Percentiles rank a stretch among this genome's conserved stretches.
These are phyloP conservation scores for Stylophora pistillata DNA, from an alignment of 64 coral and sea anemone species.

Conservation along the genomic window DNA sequence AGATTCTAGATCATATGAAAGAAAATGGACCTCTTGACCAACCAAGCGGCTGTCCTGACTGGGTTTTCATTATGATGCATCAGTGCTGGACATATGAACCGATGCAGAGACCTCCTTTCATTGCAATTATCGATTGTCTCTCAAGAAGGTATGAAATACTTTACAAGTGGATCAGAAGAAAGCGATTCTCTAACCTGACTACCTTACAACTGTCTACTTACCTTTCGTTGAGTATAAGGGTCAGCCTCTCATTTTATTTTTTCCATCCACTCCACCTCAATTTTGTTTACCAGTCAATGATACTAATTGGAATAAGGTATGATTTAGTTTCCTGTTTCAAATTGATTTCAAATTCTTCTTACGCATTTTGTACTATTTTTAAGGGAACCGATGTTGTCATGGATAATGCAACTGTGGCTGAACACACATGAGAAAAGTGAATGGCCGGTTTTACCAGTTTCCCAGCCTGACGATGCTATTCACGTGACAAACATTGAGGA, in stretches of 20 bases:
- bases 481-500: background rate
- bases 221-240: no score
- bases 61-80: conserved; percentile 46
- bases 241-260: no score
- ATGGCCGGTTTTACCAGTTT: background rate
- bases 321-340: no score
- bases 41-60: conserved; percentile 36
- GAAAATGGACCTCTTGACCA: background rate
- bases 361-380: background rate
- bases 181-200: no score
- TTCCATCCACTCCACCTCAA: no score
- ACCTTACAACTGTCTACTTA: no score
- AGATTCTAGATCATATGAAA: conserved; percentile 24
- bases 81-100: conserved; percentile 56
- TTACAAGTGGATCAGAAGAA: background rate
- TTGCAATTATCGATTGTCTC: conserved; percentile 34
- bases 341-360: no score
- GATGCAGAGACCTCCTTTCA: conserved; percentile 45
- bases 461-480: background rate
- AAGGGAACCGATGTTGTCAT: background rate
- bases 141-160: conserved; percentile 15
- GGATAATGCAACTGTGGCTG: background rate
- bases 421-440: background rate
- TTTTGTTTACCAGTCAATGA: no score
- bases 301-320: no score